Conservation (phyloP, 2,888 invertebrate species). For the Ischnura elegans region DNA sequence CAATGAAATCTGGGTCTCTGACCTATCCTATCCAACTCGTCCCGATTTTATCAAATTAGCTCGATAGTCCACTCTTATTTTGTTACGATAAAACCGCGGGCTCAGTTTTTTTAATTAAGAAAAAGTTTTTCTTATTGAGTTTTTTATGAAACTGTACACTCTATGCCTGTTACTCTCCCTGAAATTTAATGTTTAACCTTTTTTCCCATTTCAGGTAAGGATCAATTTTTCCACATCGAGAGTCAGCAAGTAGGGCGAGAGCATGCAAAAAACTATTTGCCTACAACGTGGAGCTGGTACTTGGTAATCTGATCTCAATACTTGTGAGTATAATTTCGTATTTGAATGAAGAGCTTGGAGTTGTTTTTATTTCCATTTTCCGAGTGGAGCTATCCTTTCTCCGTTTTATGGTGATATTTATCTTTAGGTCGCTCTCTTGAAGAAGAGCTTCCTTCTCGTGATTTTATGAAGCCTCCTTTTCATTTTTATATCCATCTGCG, state of each 20-base stretch:
- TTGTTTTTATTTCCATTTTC: not conserved
- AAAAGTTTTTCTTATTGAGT: not conserved
- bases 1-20: too few relatives aligned
- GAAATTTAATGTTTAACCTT: not conserved
- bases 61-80: too few relatives aligned
- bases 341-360: not conserved
- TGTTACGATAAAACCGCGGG: too few relatives aligned
- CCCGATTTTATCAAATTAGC: too few relatives aligned
- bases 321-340: not conserved
- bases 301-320: not conserved
- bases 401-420: not conserved
- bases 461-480: too few relatives aligned
- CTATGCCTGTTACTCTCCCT: too few relatives aligned
- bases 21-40: too few relatives aligned
- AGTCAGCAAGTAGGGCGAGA: not conserved
- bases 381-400: not conserved
- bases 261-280: not conserved
- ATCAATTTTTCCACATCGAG: not conserved
- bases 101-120: too few relatives aligned
- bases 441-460: not conserved
- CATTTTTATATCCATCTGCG: not conserved
- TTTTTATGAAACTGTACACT: too few relatives aligned
- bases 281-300: not conserved
- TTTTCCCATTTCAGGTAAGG: not conserved
- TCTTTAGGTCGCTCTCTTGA: not conserved